Conservation (phyloP, 2,113 vertebrate genomes). For the Mirounga angustirostris region DNA sequence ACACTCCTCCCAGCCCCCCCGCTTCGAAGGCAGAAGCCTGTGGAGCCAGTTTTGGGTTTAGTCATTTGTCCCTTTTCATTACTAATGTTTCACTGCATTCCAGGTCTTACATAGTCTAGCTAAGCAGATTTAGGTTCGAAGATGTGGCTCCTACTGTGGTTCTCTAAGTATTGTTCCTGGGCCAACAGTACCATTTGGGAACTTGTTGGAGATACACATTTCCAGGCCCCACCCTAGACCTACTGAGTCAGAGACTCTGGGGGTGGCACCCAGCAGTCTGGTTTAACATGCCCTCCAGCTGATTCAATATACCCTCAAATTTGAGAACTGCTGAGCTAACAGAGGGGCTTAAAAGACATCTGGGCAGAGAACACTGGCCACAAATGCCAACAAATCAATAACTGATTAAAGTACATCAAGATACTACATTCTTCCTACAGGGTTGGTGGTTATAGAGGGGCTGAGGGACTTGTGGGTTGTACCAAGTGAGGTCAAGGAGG, state of each 20-base stretch:
- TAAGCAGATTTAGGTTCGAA: background rate
- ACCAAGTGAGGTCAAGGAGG: background rate
- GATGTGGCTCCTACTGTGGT: background rate
- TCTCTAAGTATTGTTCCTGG: background rate
- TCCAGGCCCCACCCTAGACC: background rate
- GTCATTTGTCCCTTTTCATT: background rate
- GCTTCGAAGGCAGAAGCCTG: background rate
- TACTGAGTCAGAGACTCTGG: background rate
- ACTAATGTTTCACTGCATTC: background rate
- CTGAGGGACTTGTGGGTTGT: background rate
- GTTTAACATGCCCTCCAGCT: background rate
- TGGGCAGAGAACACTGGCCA: background rate
- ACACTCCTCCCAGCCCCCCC: accelerated
- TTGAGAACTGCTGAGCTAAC: background rate
- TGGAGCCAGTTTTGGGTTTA: background rate
- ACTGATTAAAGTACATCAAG: background rate
- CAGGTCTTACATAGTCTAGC: background rate
- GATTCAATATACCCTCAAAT: background rate
- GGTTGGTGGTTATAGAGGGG: background rate
- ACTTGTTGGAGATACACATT: background rate
- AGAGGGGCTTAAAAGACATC: background rate
- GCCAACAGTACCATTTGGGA: background rate
- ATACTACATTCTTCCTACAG: background rate
- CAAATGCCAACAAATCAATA: background rate
- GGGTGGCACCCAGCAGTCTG: background rate